Percentiles rank a stretch among this genome's conserved stretches.
Conservation (phyloP, 2,113 vertebrate genomes). For the Rostratula benghalensis region DNA sequence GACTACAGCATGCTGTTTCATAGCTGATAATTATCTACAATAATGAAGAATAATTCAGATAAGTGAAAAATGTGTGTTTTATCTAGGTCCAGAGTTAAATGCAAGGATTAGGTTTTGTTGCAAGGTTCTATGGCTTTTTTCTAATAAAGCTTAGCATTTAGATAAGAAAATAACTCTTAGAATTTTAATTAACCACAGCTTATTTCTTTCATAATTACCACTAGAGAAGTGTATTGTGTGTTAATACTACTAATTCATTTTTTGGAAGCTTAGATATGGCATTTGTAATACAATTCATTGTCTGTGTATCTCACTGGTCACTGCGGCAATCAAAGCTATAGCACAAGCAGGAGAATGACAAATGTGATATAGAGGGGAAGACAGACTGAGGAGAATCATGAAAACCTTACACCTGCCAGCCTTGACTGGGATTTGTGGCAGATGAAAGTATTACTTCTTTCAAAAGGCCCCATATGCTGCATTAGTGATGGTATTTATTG, state of each 20-base stretch:
- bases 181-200: not conserved
- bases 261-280: not conserved
- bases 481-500: not conserved
- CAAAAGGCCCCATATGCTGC: not conserved
- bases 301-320: fast-evolving
- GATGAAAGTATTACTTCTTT: not conserved
- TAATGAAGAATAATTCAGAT: not conserved
- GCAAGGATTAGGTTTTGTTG: not conserved
- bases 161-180: not conserved
- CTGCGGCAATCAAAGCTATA: not conserved
- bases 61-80: not conserved
- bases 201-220: not conserved
- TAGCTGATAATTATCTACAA: not conserved
- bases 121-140: not conserved
- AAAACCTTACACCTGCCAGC: not conserved
- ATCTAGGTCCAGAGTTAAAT: not conserved
- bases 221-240: not conserved
- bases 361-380: not conserved
- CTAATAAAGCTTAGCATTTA: not conserved
- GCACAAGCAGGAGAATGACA: not conserved
- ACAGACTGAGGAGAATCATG: not conserved
- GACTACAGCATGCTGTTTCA: not conserved
- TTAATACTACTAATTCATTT: not conserved
- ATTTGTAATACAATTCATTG: not conserved
- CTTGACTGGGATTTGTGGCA: not conserved